phyloP scores from a whole-genome alignment of 2,113 vertebrate species.

The Tragelaphus strepsiceros region DNA sequence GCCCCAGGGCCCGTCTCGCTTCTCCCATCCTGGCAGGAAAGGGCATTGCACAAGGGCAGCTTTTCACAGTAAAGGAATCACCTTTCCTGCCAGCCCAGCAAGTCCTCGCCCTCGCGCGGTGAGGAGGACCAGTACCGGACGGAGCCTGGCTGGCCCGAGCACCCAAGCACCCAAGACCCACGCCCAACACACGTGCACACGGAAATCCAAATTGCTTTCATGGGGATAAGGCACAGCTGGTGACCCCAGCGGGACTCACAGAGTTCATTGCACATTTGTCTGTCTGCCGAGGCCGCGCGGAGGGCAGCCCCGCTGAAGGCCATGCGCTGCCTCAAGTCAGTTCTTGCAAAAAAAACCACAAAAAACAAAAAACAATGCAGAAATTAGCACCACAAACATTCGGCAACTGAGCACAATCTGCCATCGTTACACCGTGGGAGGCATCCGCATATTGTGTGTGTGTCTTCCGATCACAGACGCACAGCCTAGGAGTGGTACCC shows the following conservation, averaged over 20 bases:
- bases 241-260: neutral
- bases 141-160: neutral
- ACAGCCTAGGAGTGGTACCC: rapidly evolving
- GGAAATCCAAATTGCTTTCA: neutral
- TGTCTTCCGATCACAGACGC: neutral
- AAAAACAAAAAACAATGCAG: neutral
- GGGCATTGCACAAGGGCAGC: constrained; percentile 46
- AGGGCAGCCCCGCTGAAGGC: neutral
- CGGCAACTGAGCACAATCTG: constrained; percentile 68
- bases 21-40: constrained; percentile 35
- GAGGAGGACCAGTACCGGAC: neutral
- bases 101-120: rapidly evolving
- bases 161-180: rapidly evolving
- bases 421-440: neutral
- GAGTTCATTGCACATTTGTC: constrained; percentile 21
- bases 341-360: constrained; percentile 16
- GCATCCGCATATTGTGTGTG: neutral
- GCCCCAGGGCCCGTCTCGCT: neutral
- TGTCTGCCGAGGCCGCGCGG: neutral
- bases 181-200: neutral
- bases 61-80: constrained; percentile 76
- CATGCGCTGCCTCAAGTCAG: neutral
- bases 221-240: neutral
- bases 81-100: neutral
- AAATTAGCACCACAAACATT: constrained; percentile 84